Conservation (phyloP, 2,888 invertebrate genomes). For the Gryllus longicercus region DNA sequence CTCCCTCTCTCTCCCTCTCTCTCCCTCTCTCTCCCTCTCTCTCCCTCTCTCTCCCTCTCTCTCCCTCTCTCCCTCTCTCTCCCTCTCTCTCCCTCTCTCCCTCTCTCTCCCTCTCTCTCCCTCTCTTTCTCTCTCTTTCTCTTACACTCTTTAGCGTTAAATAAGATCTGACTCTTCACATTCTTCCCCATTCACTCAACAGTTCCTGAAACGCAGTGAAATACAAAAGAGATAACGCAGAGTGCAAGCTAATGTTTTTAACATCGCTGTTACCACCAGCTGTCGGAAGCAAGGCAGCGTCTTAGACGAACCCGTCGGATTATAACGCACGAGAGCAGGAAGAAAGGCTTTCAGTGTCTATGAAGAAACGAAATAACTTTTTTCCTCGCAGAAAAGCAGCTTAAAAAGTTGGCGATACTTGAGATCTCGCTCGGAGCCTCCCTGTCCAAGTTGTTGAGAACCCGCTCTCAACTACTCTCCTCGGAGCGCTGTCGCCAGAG, state of each 20-base stretch:
- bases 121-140: no score
- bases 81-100: no score
- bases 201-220: no score
- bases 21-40: no score
- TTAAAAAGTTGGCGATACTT: slow-evolving; percentile 9
- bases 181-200: no score
- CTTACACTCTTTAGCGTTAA: no score
- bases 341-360: slow-evolving; percentile 17
- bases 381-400: slow-evolving; percentile 17
- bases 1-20: no score
- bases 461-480: neutral
- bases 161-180: no score
- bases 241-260: slow-evolving; percentile 17
- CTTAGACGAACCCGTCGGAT: neutral
- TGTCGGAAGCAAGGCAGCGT: neutral
- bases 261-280: neutral
- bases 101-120: no score
- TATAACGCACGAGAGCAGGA: slow-evolving; percentile 11
- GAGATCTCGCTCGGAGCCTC: neutral
- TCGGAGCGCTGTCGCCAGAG: no score
- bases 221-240: neutral
- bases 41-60: no score
- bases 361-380: slow-evolving; percentile 10
- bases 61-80: no score
- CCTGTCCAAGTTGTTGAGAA: slow-evolving; percentile 17